phyloP scores from a whole-genome alignment of 2,113 vertebrate species.

The Mustela lutreola region DNA sequence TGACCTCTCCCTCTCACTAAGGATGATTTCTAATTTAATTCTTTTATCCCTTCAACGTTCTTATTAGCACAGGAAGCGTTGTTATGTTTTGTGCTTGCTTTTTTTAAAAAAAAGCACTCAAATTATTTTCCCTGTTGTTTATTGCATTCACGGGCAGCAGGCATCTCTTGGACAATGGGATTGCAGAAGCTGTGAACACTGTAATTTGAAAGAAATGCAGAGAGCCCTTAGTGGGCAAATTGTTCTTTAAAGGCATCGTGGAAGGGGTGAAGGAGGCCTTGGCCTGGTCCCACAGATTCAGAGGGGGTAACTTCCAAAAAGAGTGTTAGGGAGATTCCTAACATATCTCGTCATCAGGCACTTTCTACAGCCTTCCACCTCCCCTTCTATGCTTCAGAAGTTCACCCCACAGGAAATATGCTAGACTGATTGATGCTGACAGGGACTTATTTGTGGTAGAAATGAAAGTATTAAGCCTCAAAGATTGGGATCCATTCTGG shows the following conservation, averaged over 20 bases:
- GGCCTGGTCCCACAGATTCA: background rate
- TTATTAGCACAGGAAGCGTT: constrained; percentile 53
- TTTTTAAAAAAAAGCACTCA: constrained; percentile 34
- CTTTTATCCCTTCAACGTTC: background rate
- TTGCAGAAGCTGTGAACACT: background rate
- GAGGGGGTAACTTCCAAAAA: background rate
- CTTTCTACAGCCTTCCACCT: background rate
- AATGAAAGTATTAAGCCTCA: constrained; percentile 74
- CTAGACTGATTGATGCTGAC: constrained; percentile 70
- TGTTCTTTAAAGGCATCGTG: background rate
- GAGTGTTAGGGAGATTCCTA: background rate
- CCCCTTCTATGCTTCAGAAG: constrained; percentile 32
- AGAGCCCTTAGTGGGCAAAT: background rate
- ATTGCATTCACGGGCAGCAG: background rate
- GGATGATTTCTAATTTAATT: constrained; percentile 66
- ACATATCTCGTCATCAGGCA: background rate
- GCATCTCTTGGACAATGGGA: background rate
- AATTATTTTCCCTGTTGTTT: constrained; percentile 46
- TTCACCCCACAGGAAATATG: constrained; percentile 53
- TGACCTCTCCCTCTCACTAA: constrained; percentile 66
- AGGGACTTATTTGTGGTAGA: constrained; percentile 69
- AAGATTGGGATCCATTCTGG: constrained; percentile 63
- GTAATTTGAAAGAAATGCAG: background rate
- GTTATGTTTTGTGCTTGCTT: constrained; percentile 20
- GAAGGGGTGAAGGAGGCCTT: background rate